phyloP scores from a whole-genome alignment of 2,888 invertebrate genomes.

The Dascillus cervinus region DNA sequence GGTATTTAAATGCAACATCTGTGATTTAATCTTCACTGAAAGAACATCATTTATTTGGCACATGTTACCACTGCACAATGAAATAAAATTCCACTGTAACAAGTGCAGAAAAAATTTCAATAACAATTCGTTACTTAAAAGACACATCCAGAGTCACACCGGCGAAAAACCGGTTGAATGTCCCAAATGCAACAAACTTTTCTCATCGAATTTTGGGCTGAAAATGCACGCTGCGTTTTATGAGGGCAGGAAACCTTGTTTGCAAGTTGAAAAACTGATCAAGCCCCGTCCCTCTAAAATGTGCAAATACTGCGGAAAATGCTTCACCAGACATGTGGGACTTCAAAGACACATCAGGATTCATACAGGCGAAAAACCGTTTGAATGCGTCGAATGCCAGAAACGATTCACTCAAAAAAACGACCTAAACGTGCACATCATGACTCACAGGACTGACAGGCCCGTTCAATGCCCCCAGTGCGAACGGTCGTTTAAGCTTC shows the following conservation, averaged over 20 bases:
- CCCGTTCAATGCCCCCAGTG: conserved; percentile 10
- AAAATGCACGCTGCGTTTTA: conserved; percentile 9
- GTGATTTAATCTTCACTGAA: too few relatives aligned
- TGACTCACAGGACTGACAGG: conserved; percentile 11
- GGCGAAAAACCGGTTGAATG: conserved; percentile 11
- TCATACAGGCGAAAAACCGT: conserved; percentile 11
- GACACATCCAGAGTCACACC: conserved; percentile 9
- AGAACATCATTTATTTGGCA: too few relatives aligned
- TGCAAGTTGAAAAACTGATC: too few relatives aligned
- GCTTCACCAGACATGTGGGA: too few relatives aligned
- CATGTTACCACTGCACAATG: too few relatives aligned
- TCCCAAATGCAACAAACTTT: conserved; percentile 8
- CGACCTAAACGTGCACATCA: conserved; percentile 9
- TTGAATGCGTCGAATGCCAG: conserved; percentile 9
- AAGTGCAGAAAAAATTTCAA: too few relatives aligned
- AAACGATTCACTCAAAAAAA: conserved; percentile 9
- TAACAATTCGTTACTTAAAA: conserved; percentile 10
- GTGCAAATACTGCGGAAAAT: too few relatives aligned
- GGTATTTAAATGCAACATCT: conserved; percentile 9
- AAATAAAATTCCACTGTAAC: too few relatives aligned
- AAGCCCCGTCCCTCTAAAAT: too few relatives aligned
- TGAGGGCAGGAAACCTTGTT: conserved; percentile 11
- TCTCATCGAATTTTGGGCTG: conserved; percentile 9
- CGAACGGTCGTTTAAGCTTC: conserved; percentile 7
- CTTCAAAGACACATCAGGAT: conserved; percentile 11